A percentile compares a stretch with the other conserved stretches of the same genome.
Conservation (phyloP, 2,113 vertebrate species). For the Rhinoderma darwinii region DNA sequence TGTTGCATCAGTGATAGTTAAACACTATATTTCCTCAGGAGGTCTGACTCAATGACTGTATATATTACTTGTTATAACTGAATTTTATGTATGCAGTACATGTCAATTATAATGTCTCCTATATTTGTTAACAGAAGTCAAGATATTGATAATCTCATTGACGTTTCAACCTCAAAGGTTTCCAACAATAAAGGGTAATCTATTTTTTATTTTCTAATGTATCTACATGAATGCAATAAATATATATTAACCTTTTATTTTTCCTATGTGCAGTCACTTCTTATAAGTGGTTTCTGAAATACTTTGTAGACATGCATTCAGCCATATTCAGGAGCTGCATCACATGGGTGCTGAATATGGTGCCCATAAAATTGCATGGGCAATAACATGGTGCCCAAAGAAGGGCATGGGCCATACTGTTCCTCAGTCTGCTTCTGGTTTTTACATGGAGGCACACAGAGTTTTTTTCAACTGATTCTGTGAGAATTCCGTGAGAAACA, state of each 20-base stretch:
- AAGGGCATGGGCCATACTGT: no score
- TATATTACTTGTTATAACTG: not conserved
- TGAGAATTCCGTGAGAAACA: no score
- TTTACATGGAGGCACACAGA: no score
- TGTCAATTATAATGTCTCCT: not conserved
- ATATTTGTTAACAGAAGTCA: slow-evolving; percentile 59
- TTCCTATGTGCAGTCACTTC: not conserved
- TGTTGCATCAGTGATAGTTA: no score
- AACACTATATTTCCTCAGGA: not conserved
- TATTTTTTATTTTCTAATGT: not conserved
- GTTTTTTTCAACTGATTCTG: no score
- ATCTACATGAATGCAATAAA: not conserved
- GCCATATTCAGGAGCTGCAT: not conserved
- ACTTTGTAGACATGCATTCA: not conserved
- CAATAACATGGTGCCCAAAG: no score
- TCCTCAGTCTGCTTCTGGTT: no score
- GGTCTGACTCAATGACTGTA: not conserved
- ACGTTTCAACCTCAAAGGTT: slow-evolving; percentile 60
- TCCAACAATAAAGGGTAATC: slow-evolving; percentile 66
- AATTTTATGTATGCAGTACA: not conserved
- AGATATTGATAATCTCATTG: slow-evolving; percentile 64
- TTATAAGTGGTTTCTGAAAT: not conserved
- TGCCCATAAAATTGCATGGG: not conserved
- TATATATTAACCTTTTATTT: not conserved
- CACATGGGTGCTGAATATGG: not conserved